Percentiles rank a stretch among this genome's conserved stretches.
These are phyloP conservation scores for Sabatieria punctata DNA, from an alignment of 2,888 invertebrate genomes.

Conservation along the genomic window DNA sequence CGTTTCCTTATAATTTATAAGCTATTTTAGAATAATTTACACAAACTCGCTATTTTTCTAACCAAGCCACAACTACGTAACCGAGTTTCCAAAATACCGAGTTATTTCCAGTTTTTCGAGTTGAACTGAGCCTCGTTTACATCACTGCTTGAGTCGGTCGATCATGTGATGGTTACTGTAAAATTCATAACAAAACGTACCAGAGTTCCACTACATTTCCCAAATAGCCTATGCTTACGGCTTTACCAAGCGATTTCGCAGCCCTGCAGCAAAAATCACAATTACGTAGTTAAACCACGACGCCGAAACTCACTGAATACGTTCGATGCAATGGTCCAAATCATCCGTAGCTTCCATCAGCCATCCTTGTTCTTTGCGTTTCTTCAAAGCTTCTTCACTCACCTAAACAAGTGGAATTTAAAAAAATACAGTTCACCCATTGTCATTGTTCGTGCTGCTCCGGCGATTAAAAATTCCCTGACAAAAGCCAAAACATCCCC, in stretches of 20 bases:
- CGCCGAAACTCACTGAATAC: conserved; percentile 4
- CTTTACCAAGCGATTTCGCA: conserved; percentile 19
- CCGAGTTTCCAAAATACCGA: too few relatives aligned
- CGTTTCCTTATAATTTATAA: too few relatives aligned
- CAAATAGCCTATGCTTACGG: conserved; percentile 43
- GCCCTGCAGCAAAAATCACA: conserved; percentile 26
- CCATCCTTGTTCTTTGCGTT: conserved; percentile 46
- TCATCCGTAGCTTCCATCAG: conserved; percentile 38
- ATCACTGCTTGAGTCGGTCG: too few relatives aligned
- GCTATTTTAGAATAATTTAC: too few relatives aligned
- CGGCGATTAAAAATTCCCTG: not conserved
- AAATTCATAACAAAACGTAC: conserved; percentile 32
- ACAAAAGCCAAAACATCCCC: not conserved
- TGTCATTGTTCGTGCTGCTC: too few relatives aligned
- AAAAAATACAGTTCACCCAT: not conserved
- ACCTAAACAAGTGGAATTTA: conserved; percentile 28
- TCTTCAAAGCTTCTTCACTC: conserved; percentile 38
- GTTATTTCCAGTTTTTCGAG: too few relatives aligned
- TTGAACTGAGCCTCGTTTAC: too few relatives aligned
- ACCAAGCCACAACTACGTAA: too few relatives aligned
- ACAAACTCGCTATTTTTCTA: too few relatives aligned
- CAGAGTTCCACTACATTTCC: conserved; percentile 44
- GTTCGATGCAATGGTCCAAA: conserved; percentile 35
- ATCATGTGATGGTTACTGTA: too few relatives aligned
- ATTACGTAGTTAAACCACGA: not conserved